Evolutionary conservation across 2,888 invertebrate species (phyloP), one percentile per base, ranked within the genome.

Genomic region (Sialis fuliginosa): DNA sequence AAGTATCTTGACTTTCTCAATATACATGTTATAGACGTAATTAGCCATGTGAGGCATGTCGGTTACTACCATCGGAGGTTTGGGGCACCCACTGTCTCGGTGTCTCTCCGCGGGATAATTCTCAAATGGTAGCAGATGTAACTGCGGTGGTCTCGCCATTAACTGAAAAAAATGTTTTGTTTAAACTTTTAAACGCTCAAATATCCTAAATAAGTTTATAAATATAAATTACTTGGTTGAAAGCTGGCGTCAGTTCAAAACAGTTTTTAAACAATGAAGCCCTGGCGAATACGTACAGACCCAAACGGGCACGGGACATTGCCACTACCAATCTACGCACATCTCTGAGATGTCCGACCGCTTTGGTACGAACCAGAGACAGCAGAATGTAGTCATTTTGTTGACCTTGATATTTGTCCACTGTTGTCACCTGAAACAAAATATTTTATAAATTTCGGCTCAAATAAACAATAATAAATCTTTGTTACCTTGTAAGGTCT

Each of bases 361-460:
- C 89, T 60, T 83, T 83, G 0, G 97, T 97, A 51, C 96, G 77
- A 22, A 99, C 98, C 42, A 99, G 68, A 0, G 97, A 98, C 44
- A 99, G 74, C 10, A 99, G 72, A 50, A 99, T 93, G 59, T 90
- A 93, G 67, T 99, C 98, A 66, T 99, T 99, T 67, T 99, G 98
- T 61, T 99, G 98, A 48, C 98, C 98, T 62, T 99, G 98, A 65
- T 95, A 99, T 62, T 97, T 96, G 69, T 98, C 98, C 12, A 99
- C 98, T 0, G 98, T 99, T 1, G 89, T 87, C 31, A 89, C 79
- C 78, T 78, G 54, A 6, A 53, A 54, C 22, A 46, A 31, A 39
- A 33, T 44, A 42, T 42, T 31, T 7, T 37, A 22, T 37, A 37
- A 8, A 10, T 37, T 35, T 4, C 8, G n/a, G n/a, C 8, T 9